Conservation (phyloP, 2,888 invertebrate genomes). For the Argynnis bischoffii region DNA sequence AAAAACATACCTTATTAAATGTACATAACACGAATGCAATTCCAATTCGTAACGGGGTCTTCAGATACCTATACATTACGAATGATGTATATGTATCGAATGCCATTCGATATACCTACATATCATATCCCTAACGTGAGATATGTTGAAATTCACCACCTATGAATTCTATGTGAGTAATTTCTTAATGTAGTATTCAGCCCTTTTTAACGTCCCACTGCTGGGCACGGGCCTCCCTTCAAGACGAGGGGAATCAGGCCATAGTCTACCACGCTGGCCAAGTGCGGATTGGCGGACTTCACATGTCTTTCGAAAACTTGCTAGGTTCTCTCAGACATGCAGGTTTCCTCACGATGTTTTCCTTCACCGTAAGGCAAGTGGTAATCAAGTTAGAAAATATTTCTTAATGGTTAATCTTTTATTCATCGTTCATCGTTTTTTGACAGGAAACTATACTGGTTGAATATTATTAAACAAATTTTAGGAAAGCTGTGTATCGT, state of each 20-base stretch:
- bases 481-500: neutral
- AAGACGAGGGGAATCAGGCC: no score
- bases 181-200: slow-evolving; percentile 17
- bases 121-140: neutral
- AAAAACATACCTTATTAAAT: slow-evolving; percentile 21
- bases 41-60: neutral
- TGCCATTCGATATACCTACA: slow-evolving; percentile 10
- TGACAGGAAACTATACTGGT: slow-evolving; percentile 17
- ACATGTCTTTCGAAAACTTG: no score
- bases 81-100: slow-evolving; percentile 19
- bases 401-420: slow-evolving; percentile 10
- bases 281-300: no score
- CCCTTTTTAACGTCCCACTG: no score
- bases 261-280: no score
- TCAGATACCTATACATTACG: slow-evolving; percentile 1
- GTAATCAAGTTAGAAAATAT: no score
- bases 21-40: neutral
- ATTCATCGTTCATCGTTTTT: slow-evolving; percentile 12
- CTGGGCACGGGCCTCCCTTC: no score
- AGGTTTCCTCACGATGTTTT: no score
- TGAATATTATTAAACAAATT: neutral
- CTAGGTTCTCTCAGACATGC: no score
- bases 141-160: slow-evolving; percentile 26
- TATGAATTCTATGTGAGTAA: slow-evolving; percentile 14
- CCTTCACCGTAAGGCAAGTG: no score